Percentiles rank a stretch among this genome's conserved stretches.
phyloP scores from a whole-genome alignment of 2,888 invertebrate genomes.

The Eupithecia centaureata region DNA sequence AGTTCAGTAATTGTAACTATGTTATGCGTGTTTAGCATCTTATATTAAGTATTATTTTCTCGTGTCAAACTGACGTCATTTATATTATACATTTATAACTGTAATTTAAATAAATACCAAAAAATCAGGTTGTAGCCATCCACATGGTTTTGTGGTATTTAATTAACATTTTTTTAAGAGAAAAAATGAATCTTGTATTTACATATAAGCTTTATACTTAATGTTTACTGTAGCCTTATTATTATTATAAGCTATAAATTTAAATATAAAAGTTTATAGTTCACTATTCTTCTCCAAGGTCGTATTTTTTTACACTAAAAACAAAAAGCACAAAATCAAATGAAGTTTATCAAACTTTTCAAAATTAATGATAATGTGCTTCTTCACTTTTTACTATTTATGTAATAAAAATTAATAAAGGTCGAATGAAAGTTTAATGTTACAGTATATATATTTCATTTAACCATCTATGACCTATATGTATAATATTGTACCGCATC shows the following conservation, averaged over 20 bases:
- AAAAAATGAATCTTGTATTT: neutral
- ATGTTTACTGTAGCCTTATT: constrained; percentile 7
- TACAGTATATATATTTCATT: neutral
- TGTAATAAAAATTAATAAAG: neutral
- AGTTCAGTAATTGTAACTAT: neutral
- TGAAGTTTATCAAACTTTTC: neutral
- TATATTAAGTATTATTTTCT: neutral
- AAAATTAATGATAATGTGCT: neutral
- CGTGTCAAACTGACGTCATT: neutral
- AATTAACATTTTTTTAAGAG: neutral
- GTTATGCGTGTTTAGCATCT: neutral
- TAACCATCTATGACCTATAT: too few relatives aligned
- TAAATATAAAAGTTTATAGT: neutral
- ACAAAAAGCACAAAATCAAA: constrained; percentile 15
- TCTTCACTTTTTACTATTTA: neutral
- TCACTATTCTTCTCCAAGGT: constrained; percentile 1
- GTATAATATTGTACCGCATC: too few relatives aligned
- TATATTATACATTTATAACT: neutral
- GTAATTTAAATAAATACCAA: too few relatives aligned
- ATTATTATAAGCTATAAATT: neutral
- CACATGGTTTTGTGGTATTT: too few relatives aligned
- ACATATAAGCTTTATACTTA: neutral
- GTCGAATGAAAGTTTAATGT: neutral
- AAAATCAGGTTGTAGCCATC: too few relatives aligned
- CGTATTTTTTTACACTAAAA: constrained; percentile 1